Conservation (phyloP, 2,797 vertebrate species). For the Geotrypetes seraphini region DNA sequence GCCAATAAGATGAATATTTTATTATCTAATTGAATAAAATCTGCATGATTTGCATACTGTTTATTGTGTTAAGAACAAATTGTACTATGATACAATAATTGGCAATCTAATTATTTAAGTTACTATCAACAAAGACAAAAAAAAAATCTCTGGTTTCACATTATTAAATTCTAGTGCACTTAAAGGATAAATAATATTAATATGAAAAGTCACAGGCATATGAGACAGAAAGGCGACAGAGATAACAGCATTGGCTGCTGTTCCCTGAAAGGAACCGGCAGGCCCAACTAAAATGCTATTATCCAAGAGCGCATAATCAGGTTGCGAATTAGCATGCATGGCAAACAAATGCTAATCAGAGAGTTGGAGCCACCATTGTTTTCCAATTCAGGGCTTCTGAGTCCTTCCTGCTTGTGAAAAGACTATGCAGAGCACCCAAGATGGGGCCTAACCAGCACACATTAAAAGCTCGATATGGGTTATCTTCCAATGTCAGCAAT, state of each 20-base stretch:
- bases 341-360: background rate
- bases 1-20: too few species aligned
- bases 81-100: too few species aligned
- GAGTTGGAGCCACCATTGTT: rapidly evolving
- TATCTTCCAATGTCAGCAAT: background rate
- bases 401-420: rapidly evolving
- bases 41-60: too few species aligned
- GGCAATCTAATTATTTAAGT: too few species aligned
- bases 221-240: background rate
- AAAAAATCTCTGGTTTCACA: too few species aligned
- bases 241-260: background rate
- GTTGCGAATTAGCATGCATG: background rate
- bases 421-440: background rate
- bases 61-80: too few species aligned
- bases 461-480: background rate
- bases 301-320: background rate
- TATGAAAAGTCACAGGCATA: too few species aligned
- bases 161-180: too few species aligned
- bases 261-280: background rate
- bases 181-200: too few species aligned
- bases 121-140: too few species aligned
- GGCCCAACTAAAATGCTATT: background rate
- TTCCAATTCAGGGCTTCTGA: background rate
- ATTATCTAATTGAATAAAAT: too few species aligned
- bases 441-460: rapidly evolving